These are phyloP conservation scores for Neelides sp. DNA, from an alignment of 1,140 invertebrate species.

Conservation along the genomic window DNA sequence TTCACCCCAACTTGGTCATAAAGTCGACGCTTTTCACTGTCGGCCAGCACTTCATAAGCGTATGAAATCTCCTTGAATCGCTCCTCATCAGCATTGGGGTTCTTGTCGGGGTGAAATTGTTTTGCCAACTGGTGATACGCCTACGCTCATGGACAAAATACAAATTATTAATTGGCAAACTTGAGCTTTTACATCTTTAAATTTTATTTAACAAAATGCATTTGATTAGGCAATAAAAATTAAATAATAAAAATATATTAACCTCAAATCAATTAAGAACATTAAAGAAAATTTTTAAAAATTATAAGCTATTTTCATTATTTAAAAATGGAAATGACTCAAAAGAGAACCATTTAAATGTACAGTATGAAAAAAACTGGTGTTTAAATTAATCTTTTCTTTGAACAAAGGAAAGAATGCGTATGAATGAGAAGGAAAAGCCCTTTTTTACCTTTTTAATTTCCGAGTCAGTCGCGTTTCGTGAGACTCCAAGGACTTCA, in stretches of 20 bases:
- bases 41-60: constrained; percentile 70
- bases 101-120: constrained; percentile 79
- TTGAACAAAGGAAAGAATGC: constrained; percentile 6
- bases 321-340: background rate
- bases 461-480: constrained; percentile 60
- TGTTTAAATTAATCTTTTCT: background rate
- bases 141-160: constrained; percentile 38
- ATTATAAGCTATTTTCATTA: background rate
- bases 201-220: background rate
- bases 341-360: background rate
- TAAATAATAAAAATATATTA: background rate
- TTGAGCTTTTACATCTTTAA: background rate
- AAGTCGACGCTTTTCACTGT: constrained; percentile 44
- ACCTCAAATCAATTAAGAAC: background rate
- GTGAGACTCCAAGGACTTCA: constrained; percentile 62
- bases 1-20: constrained; percentile 68
- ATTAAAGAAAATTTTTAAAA: background rate
- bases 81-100: constrained; percentile 64
- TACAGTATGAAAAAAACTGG: background rate
- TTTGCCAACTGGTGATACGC: constrained; percentile 71
- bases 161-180: background rate
- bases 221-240: background rate
- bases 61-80: constrained; percentile 81
- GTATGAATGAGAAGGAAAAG: constrained; percentile 2
- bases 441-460: constrained; percentile 65